A percentile compares a stretch with the other conserved stretches of the same genome.
phyloP scores from a whole-genome alignment of 2,113 vertebrate genomes.

The Erythrocercus mccallii region DNA sequence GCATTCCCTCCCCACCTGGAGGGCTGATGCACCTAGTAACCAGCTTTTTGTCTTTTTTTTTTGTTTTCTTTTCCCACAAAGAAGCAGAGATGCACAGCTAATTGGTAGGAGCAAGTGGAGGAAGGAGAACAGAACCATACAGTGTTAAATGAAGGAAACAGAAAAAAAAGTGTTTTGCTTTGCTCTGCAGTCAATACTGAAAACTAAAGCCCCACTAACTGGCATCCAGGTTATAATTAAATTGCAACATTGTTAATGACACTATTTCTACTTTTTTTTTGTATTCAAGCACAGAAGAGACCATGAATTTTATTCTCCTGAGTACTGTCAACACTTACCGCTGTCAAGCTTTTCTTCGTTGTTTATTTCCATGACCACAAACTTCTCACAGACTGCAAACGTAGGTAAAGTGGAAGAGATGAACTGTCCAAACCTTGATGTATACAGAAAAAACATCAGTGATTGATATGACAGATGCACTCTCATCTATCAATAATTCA shows the following conservation, averaged over 20 bases:
- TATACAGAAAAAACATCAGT: background rate
- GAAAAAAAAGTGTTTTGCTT: background rate
- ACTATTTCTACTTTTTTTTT: background rate
- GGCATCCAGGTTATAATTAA: background rate
- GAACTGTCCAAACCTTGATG: constrained; percentile 91
- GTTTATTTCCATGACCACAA: constrained; percentile 96
- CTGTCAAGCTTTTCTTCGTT: constrained; percentile 92
- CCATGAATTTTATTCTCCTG: background rate
- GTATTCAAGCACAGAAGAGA: background rate
- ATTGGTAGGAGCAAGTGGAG: background rate
- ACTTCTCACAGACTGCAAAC: constrained; percentile 97
- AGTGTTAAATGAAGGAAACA: background rate
- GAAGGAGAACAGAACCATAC: background rate
- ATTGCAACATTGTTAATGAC: background rate
- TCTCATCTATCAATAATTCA: background rate
- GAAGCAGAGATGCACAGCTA: background rate
- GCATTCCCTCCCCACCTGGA: background rate
- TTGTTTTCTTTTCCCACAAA: background rate
- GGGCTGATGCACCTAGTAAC: background rate
- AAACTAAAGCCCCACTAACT: background rate
- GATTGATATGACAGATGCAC: background rate
- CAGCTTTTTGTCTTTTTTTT: background rate
- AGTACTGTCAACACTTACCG: constrained; percentile 71
- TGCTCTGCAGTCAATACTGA: background rate
- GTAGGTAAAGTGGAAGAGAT: constrained; percentile 96